Conservation (phyloP, 2,113 vertebrate species). For the Pelecanoides urinatrix region DNA sequence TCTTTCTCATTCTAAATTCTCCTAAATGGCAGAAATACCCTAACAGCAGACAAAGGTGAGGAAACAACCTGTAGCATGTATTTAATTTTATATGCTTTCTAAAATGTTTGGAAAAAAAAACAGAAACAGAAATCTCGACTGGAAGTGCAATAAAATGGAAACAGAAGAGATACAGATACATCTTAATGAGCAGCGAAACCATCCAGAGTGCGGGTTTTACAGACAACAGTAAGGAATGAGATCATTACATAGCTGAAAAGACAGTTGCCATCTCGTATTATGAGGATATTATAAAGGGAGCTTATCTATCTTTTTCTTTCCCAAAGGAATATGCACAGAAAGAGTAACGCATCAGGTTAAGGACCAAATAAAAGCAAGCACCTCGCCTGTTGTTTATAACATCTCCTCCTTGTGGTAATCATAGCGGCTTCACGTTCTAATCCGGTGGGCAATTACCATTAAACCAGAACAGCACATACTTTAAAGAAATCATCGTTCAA, state of each 20-base stretch:
- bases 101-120: neutral
- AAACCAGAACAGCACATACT: neutral
- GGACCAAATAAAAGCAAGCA: conserved; percentile 6
- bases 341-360: conserved; percentile 31
- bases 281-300: conserved; percentile 11
- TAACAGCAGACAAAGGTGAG: neutral
- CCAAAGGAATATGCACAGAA: conserved; percentile 1
- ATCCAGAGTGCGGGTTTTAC: neutral
- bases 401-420: conserved; percentile 24
- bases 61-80: neutral
- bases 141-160: neutral
- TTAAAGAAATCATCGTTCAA: neutral
- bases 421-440: conserved; percentile 35
- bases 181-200: neutral
- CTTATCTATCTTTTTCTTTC: neutral
- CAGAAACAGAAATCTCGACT: neutral
- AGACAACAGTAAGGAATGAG: conserved; percentile 24
- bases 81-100: neutral
- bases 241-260: conserved; percentile 44
- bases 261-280: conserved; percentile 23
- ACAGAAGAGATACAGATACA: neutral
- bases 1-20: neutral
- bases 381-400: neutral
- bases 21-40: neutral
- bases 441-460: neutral